Percentiles rank a stretch among this genome's conserved stretches.
These are phyloP conservation scores for Lacanobia oleracea DNA, from an alignment of 2,888 invertebrate genomes.

Conservation along the genomic window DNA sequence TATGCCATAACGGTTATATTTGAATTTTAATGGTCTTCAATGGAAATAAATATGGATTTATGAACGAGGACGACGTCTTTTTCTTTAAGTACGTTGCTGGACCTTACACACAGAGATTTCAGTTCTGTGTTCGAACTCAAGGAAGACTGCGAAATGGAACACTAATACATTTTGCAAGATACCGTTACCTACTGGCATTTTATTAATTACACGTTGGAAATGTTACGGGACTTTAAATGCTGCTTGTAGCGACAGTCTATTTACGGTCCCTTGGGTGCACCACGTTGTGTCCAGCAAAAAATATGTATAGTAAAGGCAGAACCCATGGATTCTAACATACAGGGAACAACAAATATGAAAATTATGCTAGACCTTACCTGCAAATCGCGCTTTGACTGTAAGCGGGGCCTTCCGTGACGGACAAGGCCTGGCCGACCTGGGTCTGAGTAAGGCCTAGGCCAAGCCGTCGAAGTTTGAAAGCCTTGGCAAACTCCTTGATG, in stretches of 20 bases:
- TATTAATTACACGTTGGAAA: slow-evolving; percentile 53
- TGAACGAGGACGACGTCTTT: slow-evolving; percentile 1
- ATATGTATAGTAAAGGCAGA: slow-evolving; percentile 34
- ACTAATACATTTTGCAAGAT: slow-evolving; percentile 37
- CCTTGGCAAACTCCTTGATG: slow-evolving; percentile 99
- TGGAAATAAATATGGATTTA: slow-evolving; percentile 9
- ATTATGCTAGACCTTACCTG: slow-evolving; percentile 92
- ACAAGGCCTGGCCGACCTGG: slow-evolving; percentile 99
- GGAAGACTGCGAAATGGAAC: slow-evolving; percentile 35
- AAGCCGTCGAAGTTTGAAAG: slow-evolving; percentile 97
- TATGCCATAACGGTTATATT: slow-evolving; percentile 38
- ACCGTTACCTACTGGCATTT: slow-evolving; percentile 46
- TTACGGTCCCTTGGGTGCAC: slow-evolving; percentile 51
- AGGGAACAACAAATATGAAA: slow-evolving; percentile 18
- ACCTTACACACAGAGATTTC: slow-evolving; percentile 19
- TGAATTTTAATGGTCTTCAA: slow-evolving; percentile 14
- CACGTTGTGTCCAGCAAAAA: slow-evolving; percentile 53
- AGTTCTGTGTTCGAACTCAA: slow-evolving; percentile 16
- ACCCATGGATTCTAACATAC: slow-evolving; percentile 33
- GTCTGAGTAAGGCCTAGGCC: slow-evolving; percentile 99
- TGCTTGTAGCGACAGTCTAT: slow-evolving; percentile 50
- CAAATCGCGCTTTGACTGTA: slow-evolving; percentile 99
- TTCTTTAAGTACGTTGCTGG: too few relatives aligned
- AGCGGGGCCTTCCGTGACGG: slow-evolving; percentile 98
- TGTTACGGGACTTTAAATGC: slow-evolving; percentile 53